Percentiles rank a stretch among this genome's conserved stretches.
Conservation (phyloP, 2,888 invertebrate genomes). For the Polymixis lichenea region DNA sequence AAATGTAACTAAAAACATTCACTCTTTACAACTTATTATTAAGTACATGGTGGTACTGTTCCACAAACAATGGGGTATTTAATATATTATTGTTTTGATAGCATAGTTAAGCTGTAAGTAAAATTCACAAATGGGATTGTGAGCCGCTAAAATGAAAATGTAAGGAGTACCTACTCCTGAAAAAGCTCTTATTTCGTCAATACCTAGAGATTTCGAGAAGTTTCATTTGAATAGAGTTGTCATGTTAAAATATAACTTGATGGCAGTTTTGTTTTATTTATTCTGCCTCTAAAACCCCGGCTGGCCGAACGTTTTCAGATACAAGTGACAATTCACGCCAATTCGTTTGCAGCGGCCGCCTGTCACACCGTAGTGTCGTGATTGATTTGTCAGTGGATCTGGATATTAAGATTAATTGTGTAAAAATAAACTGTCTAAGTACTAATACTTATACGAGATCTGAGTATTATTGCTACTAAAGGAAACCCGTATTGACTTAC, state of each 20-base stretch:
- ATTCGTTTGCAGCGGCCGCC: conserved; percentile 68
- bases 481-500: too few relatives aligned
- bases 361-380: conserved; percentile 68
- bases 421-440: too few relatives aligned
- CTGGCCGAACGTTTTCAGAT: conserved; percentile 71
- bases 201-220: conserved; percentile 13
- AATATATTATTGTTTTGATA: too few relatives aligned
- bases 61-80: too few relatives aligned
- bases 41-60: neutral
- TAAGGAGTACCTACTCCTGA: neutral
- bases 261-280: conserved; percentile 74
- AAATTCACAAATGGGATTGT: too few relatives aligned
- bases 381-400: conserved; percentile 1
- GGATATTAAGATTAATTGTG: neutral
- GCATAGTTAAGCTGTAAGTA: too few relatives aligned
- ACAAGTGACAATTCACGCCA: conserved; percentile 81
- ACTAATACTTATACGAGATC: too few relatives aligned
- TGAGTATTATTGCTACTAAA: too few relatives aligned
- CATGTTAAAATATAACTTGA: conserved; percentile 79
- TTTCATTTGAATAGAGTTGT: conserved; percentile 68
- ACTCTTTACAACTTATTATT: neutral
- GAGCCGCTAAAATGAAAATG: neutral
- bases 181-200: neutral
- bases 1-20: neutral
- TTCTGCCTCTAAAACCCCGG: conserved; percentile 73